phyloP scores from a whole-genome alignment of 2,888 invertebrate genomes.

The Limnephilus rhombicus region DNA sequence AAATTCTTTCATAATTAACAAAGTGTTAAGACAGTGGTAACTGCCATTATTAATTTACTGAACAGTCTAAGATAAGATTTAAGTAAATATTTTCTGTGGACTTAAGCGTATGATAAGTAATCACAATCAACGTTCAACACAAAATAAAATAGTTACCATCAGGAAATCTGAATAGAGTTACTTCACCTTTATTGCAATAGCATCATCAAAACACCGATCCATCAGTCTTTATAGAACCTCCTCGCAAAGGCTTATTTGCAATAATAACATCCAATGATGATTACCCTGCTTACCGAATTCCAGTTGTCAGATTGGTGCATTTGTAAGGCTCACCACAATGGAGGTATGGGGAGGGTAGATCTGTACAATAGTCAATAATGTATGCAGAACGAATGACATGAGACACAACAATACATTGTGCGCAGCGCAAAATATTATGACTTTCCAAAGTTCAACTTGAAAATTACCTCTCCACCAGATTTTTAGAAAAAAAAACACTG shows the following conservation, averaged over 20 bases:
- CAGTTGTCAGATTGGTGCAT: constrained; percentile 9
- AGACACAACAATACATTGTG: neutral
- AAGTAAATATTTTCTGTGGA: neutral
- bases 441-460: neutral
- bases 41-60: neutral
- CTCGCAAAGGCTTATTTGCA: neutral
- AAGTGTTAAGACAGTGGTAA: neutral
- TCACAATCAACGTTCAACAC: neutral
- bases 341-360: neutral
- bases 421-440: neutral
- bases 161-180: constrained; percentile 9
- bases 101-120: neutral
- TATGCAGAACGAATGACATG: constrained; percentile 31
- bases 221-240: constrained; percentile 18
- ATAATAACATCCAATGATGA: neutral
- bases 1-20: neutral
- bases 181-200: neutral
- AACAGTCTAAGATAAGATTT: neutral
- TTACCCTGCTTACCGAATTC: constrained; percentile 17
- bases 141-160: neutral
- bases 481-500: no score
- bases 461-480: neutral
- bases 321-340: constrained; percentile 16
- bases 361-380: constrained; percentile 44
- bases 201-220: neutral